Conservation (phyloP, 2,888 invertebrate species). For the Silvanus unidentatus region DNA sequence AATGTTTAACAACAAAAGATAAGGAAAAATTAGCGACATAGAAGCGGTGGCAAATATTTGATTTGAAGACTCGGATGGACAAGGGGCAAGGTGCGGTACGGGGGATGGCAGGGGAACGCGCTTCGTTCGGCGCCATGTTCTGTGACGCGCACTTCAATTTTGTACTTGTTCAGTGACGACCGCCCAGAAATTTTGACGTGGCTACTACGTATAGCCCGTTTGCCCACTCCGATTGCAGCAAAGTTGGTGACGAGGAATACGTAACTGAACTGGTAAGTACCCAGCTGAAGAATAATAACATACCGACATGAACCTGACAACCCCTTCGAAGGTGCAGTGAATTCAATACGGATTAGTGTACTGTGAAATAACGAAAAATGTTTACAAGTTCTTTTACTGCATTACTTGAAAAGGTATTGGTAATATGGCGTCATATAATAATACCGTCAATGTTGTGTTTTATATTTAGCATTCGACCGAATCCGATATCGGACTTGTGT, state of each 20-base stretch:
- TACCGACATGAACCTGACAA: conserved; percentile 49
- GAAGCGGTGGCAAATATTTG: too few species aligned
- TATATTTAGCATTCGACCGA: conserved; percentile 37
- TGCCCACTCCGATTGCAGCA: conserved; percentile 91
- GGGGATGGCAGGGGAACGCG: conserved; percentile 8
- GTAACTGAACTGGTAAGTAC: conserved; percentile 87
- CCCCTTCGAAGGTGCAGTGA: conserved; percentile 33
- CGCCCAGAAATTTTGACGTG: conserved; percentile 84
- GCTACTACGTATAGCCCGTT: conserved; percentile 89
- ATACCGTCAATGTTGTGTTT: conserved; percentile 34
- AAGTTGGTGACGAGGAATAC: conserved; percentile 92
- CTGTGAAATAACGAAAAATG: conserved; percentile 40
- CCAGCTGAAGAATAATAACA: conserved; percentile 60
- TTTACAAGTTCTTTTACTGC: conserved; percentile 34
- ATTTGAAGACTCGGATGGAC: too few species aligned
- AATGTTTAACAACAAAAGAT: too few species aligned
- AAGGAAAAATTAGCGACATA: too few species aligned
- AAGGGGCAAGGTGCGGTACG: too few species aligned
- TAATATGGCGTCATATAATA: conserved; percentile 48
- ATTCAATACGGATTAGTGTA: conserved; percentile 40
- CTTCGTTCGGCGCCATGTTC: conserved; percentile 53
- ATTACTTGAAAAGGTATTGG: conserved; percentile 45
- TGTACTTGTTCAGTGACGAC: conserved; percentile 75
- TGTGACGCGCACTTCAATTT: conserved; percentile 72
- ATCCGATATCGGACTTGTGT: background rate